Conservation (phyloP, 2,888 invertebrate genomes). For the Actias luna region DNA sequence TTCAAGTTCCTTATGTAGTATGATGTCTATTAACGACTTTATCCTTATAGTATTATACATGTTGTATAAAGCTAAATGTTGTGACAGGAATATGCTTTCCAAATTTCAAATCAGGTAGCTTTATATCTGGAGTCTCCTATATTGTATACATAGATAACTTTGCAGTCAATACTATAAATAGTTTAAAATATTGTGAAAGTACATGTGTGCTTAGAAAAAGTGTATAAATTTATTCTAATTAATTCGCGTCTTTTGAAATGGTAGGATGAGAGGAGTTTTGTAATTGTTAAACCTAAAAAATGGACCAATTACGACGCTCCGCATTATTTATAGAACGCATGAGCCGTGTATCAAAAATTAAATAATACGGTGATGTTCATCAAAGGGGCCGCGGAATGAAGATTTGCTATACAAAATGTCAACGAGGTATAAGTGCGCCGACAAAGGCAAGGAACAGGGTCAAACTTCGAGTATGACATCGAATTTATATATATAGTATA, state of each 20-base stretch:
- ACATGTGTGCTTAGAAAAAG: not conserved
- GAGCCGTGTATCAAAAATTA: constrained; percentile 65
- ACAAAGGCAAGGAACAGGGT: constrained; percentile 52
- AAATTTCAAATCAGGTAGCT: too few relatives aligned
- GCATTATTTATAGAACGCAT: constrained; percentile 40
- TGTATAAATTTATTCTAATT: not conserved
- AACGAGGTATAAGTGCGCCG: constrained; percentile 58
- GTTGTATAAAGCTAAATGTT: too few relatives aligned
- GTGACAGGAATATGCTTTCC: too few relatives aligned
- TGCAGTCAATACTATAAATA: too few relatives aligned
- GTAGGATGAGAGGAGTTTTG: not conserved
- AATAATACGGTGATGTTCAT: constrained; percentile 61
- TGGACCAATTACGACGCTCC: constrained; percentile 22
- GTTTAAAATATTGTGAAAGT: not conserved
- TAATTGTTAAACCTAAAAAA: constrained; percentile 1
- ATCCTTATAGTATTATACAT: too few relatives aligned
- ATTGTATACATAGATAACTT: too few relatives aligned
- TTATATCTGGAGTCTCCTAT: too few relatives aligned
- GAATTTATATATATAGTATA: not conserved
- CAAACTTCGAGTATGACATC: constrained; percentile 21
- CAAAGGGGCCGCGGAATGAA: constrained; percentile 77
- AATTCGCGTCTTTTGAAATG: constrained; percentile 1
- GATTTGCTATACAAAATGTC: constrained; percentile 80
- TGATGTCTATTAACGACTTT: too few relatives aligned
- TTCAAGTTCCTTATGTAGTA: too few relatives aligned